Evolutionary conservation across 2,888 invertebrate genomes (phyloP).

Genomic region (Lissonota sp.): DNA sequence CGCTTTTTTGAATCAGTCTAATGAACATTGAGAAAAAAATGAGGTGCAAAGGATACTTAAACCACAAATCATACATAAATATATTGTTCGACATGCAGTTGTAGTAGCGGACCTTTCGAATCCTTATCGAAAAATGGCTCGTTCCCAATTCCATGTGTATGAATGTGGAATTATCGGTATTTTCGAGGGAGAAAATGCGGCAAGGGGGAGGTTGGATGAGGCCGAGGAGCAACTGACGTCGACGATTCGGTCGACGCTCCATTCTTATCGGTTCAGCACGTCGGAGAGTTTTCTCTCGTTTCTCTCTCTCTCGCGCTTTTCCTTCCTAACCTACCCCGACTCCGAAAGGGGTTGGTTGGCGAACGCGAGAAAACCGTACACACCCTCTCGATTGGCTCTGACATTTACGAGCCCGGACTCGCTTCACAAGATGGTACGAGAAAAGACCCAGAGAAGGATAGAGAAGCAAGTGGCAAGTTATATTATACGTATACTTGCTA

Average conservation of each 20-base stretch:
- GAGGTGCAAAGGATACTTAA: background rate
- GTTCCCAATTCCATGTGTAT: conserved; percentile 64
- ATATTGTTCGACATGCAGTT: conserved; percentile 34
- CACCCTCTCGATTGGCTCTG: conserved; percentile 55
- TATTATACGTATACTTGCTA: conserved; percentile 44
- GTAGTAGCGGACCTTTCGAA: conserved; percentile 40
- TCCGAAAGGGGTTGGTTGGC: conserved; percentile 23
- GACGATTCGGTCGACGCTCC: conserved; percentile 55
- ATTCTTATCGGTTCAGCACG: conserved; percentile 63
- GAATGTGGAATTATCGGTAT: conserved; percentile 64
- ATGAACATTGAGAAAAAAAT: conserved; percentile 28
- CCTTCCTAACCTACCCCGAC: conserved; percentile 29
- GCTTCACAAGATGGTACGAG: conserved; percentile 36
- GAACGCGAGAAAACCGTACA: conserved; percentile 49
- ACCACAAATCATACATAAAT: background rate
- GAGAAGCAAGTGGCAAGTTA: conserved; percentile 44
- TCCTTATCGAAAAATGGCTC: conserved; percentile 63
- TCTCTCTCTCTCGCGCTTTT: background rate
- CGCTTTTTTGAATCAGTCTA: too few species aligned
- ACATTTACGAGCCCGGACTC: conserved; percentile 59
- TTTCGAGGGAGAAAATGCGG: conserved; percentile 36
- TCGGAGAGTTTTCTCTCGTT: conserved; percentile 22
- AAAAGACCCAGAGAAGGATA: background rate
- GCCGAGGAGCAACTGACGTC: conserved; percentile 50
- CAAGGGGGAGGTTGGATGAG: background rate